phyloP scores from a whole-genome alignment of 2,113 vertebrate species.

The Chloropsis cyanopogon region DNA sequence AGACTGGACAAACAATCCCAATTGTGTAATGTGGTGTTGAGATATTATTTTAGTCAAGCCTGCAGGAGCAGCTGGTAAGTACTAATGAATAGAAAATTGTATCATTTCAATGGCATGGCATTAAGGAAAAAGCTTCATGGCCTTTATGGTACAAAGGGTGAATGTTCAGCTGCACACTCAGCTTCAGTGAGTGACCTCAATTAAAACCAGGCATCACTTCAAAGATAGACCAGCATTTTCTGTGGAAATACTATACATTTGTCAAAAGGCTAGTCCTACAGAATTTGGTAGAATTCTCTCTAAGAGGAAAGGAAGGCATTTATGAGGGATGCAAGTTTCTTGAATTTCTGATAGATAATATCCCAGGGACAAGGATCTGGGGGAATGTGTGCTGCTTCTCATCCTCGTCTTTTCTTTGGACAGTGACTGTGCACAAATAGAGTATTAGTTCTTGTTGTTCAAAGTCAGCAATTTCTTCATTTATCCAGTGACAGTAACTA shows the following conservation, averaged over 20 bases:
- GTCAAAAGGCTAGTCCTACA: background rate
- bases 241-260: background rate
- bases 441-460: background rate
- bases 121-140: background rate
- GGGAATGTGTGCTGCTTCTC: background rate
- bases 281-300: background rate
- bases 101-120: background rate
- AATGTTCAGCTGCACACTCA: background rate
- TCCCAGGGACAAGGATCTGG: background rate
- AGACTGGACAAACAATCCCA: background rate
- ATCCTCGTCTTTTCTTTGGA: background rate
- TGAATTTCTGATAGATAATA: background rate
- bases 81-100: background rate
- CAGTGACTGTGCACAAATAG: background rate
- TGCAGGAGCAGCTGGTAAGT: conserved; percentile 4
- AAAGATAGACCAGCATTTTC: background rate
- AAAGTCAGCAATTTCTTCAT: conserved; percentile 25
- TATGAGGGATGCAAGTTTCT: background rate
- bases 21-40: background rate
- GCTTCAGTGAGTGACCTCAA: background rate
- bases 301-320: background rate
- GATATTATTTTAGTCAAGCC: conserved; percentile 12
- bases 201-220: background rate
- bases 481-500: conserved; percentile 2
- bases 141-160: background rate